These are phyloP conservation scores for Apotomis betuletana DNA, from an alignment of 2,888 invertebrate genomes.

Conservation along the genomic window DNA sequence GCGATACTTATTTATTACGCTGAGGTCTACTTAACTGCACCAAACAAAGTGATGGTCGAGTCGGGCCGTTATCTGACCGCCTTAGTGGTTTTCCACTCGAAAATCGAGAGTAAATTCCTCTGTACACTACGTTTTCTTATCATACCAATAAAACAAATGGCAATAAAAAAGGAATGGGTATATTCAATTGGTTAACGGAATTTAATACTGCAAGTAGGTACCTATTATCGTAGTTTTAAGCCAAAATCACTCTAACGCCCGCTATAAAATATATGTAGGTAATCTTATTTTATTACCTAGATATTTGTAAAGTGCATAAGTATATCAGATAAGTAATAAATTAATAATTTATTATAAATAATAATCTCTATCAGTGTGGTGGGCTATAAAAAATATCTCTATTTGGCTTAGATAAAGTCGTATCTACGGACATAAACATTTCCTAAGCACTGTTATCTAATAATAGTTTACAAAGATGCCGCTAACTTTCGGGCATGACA, in stretches of 20 bases:
- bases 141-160: not conserved
- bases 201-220: too few relatives aligned
- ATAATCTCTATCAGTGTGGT: not conserved
- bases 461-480: not conserved
- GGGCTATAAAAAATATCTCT: slow-evolving; percentile 2
- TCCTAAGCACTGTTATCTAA: not conserved
- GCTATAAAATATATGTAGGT: too few relatives aligned
- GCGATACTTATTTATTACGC: not conserved
- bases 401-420: slow-evolving; percentile 1
- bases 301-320: too few relatives aligned
- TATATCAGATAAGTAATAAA: too few relatives aligned
- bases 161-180: not conserved
- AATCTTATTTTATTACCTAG: too few relatives aligned
- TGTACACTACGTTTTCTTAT: not conserved
- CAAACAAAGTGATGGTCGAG: slow-evolving; percentile 5
- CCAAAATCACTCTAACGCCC: too few relatives aligned
- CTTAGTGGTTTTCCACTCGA: slow-evolving; percentile 10
- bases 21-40: slow-evolving; percentile 9
- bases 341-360: too few relatives aligned
- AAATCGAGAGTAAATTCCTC: slow-evolving; percentile 6
- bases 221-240: too few relatives aligned
- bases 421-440: slow-evolving; percentile 2
- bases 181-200: too few relatives aligned
- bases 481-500: not conserved
- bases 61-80: slow-evolving; percentile 35